A percentile compares a stretch with the other conserved stretches of the same genome.
Evolutionary conservation across 2,888 invertebrate genomes (phyloP).

Genomic region (Lissonota sp.): DNA sequence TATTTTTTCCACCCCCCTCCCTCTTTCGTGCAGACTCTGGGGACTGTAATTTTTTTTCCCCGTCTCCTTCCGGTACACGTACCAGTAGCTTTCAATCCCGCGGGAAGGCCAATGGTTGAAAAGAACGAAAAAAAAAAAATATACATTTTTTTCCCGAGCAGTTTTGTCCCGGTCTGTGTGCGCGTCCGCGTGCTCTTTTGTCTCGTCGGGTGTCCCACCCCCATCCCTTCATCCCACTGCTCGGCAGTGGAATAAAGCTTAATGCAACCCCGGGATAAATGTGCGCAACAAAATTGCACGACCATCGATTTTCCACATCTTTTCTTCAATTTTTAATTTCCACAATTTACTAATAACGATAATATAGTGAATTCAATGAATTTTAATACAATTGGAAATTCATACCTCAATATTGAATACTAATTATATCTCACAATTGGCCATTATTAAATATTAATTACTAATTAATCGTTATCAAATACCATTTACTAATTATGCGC

Average conservation of each 20-base stretch:
- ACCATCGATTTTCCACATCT: not conserved
- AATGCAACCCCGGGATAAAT: slow-evolving; percentile 3
- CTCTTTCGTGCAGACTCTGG: not conserved
- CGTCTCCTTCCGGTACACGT: slow-evolving; percentile 10
- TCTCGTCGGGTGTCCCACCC: slow-evolving; percentile 12
- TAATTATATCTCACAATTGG: too few relatives aligned
- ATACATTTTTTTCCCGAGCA: slow-evolving; percentile 20
- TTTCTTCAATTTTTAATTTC: not conserved
- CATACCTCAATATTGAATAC: too few relatives aligned
- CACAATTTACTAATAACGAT: too few relatives aligned
- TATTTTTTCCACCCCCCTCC: too few relatives aligned
- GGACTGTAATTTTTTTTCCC: slow-evolving; percentile 21
- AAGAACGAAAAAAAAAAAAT: too few relatives aligned
- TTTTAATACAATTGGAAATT: too few relatives aligned
- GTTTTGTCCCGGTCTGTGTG: slow-evolving; percentile 24
- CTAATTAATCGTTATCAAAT: too few relatives aligned
- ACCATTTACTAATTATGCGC: too few relatives aligned
- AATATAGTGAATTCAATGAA: too few relatives aligned
- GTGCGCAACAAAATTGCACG: slow-evolving; percentile 8
- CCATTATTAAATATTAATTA: too few relatives aligned
- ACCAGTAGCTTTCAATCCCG: slow-evolving; percentile 22
- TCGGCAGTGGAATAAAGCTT: slow-evolving; percentile 10
- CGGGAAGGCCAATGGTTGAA: not conserved
- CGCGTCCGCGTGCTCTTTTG: slow-evolving; percentile 2
- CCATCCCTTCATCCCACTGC: not conserved